These are phyloP conservation scores for Eupeodes luniger DNA, from an alignment of 2,888 invertebrate species.

Conservation along the genomic window DNA sequence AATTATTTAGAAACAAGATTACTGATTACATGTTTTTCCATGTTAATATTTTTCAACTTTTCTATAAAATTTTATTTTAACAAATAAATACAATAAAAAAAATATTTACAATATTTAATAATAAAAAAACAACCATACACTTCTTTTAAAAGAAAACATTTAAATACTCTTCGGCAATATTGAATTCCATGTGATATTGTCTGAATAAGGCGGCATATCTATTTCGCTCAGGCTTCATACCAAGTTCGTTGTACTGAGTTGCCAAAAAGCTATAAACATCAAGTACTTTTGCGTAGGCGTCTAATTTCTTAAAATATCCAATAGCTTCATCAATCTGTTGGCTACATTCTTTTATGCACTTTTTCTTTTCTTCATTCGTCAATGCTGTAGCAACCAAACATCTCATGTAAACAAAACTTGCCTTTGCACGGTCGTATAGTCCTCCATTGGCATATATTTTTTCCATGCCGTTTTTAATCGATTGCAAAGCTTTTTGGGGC, in stretches of 20 bases:
- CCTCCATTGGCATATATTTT: conserved; percentile 92
- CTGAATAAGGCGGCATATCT: conserved; percentile 92
- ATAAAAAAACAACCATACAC: conserved; percentile 6
- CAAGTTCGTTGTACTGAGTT: conserved; percentile 90
- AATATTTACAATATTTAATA: conserved; percentile 40
- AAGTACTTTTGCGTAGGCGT: conserved; percentile 90
- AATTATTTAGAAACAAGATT: too few species aligned
- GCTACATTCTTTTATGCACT: conserved; percentile 79
- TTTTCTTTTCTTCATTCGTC: conserved; percentile 76
- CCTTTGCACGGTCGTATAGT: conserved; percentile 91
- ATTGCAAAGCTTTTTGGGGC: conserved; percentile 89
- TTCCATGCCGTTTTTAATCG: conserved; percentile 89
- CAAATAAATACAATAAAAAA: conserved; percentile 57
- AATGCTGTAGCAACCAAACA: conserved; percentile 90
- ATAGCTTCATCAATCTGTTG: conserved; percentile 88
- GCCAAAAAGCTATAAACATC: conserved; percentile 86
- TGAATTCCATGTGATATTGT: conserved; percentile 90
- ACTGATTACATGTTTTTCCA: too few species aligned
- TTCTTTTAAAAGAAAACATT: conserved; percentile 79
- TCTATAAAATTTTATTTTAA: conserved; percentile 32
- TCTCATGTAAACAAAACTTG: conserved; percentile 90
- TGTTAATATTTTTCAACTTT: too few species aligned
- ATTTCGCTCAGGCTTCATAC: conserved; percentile 89
- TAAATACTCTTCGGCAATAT: conserved; percentile 84
- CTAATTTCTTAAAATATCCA: conserved; percentile 89